Evolutionary conservation across 2,113 vertebrate genomes (phyloP), one percentile per base, ranked within the genome.

Genomic region (Dermatemys mawii): DNA sequence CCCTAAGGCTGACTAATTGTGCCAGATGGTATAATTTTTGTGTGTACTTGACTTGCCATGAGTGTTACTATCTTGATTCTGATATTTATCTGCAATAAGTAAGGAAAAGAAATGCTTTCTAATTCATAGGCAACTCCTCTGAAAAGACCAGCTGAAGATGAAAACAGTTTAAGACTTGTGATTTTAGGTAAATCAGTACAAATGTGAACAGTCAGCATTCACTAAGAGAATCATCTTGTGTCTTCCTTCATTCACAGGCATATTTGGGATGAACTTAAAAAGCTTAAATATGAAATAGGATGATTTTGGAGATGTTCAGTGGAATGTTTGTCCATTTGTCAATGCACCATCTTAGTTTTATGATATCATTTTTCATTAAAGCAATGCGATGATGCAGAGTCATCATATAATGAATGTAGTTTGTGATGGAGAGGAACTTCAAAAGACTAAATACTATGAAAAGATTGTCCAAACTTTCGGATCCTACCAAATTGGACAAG

Each of bases 21-120:
- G 95, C 95, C 96, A 98, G 93, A 97, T 97, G 96, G 96, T 92
- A 88, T 94, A 94, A 97, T 97, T 96, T 96, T 96, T 97, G 80
- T 81, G 80, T 92, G 78, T 91, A 96, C 78, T 97, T 97, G 93
- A 95, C 96, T 98, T 95, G 49, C 89, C 86, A 83, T 53, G 46
- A 97, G 60, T 78, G 79, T 92, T 96, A 90, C 96, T 96, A 93
- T 87, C 93, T 95, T 96, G 81, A 94, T 95, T 97, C 93, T 96
- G 84, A 88, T 96, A 96, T 85, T 96, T 94, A 92, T 90, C 91
- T 93, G 82, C 88, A 91, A 63, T 83, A 91, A 96, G 38, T 16
- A 54, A 50, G n/a, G 38, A 17, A 49, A 46, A 48, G 50, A 83
- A 86, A 81, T 80, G 84, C 73, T 97, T 93, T 86, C 53, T 84